Conservation (phyloP, 2,888 invertebrate species). For the Leucophora obtusa region DNA sequence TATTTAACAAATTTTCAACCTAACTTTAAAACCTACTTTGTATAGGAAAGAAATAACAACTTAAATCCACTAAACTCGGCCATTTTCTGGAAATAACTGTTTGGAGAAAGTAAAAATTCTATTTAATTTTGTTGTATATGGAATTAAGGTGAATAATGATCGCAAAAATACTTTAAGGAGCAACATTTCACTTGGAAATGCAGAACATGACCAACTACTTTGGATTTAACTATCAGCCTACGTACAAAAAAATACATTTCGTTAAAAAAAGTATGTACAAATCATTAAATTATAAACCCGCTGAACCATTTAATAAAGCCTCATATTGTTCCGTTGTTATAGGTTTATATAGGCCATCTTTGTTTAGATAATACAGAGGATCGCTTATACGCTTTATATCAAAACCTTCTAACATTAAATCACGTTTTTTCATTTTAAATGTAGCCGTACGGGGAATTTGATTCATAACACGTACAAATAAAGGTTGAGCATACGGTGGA, state of each 20-base stretch:
- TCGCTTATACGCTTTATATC: slow-evolving; percentile 86
- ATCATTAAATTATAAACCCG: slow-evolving; percentile 79
- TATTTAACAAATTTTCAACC: too few relatives aligned
- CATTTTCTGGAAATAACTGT: too few relatives aligned
- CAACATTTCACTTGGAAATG: too few relatives aligned
- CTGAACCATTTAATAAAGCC: slow-evolving; percentile 79
- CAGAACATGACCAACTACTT: too few relatives aligned
- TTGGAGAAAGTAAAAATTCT: too few relatives aligned
- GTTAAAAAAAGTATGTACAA: background rate
- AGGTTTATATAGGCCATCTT: slow-evolving; percentile 80
- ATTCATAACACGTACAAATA: slow-evolving; percentile 89
- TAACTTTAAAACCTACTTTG: too few relatives aligned
- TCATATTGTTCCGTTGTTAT: slow-evolving; percentile 80
- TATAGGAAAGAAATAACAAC: too few relatives aligned
- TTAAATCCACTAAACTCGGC: too few relatives aligned
- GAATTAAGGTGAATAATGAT: too few relatives aligned
- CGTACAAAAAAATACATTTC: background rate
- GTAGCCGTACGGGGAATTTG: slow-evolving; percentile 92
- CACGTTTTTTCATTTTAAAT: slow-evolving; percentile 94
- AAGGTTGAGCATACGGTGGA: slow-evolving; percentile 92
- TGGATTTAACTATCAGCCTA: background rate
- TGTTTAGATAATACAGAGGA: slow-evolving; percentile 85
- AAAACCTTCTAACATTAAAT: slow-evolving; percentile 91
- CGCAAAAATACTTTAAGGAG: too few relatives aligned
- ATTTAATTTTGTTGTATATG: too few relatives aligned